Conservation (phyloP, 2,888 invertebrate genomes). For the Pherbina coryleti region DNA sequence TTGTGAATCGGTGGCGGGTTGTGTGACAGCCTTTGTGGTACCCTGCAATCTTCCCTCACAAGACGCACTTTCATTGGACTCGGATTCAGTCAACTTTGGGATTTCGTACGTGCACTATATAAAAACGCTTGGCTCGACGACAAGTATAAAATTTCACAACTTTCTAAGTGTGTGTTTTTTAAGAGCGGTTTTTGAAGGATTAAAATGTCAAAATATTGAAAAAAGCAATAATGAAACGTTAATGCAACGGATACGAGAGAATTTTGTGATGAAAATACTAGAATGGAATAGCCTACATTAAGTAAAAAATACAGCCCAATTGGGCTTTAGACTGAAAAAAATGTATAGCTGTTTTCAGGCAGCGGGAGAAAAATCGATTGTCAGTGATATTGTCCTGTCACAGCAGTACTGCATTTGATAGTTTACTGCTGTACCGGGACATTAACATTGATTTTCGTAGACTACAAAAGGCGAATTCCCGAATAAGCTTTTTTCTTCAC, state of each 20-base stretch:
- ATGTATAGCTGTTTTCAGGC: neutral
- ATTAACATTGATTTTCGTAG: slow-evolving; percentile 76
- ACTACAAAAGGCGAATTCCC: neutral
- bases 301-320: neutral
- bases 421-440: slow-evolving; percentile 95
- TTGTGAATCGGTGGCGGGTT: neutral
- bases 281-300: too few species aligned
- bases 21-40: neutral
- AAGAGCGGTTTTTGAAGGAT: neutral
- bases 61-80: slow-evolving; percentile 54
- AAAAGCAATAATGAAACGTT: neutral
- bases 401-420: slow-evolving; percentile 85
- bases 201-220: slow-evolving; percentile 1
- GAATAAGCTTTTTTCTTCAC: neutral
- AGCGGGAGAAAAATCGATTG: slow-evolving; percentile 66
- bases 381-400: slow-evolving; percentile 97
- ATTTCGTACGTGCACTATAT: slow-evolving; percentile 69
- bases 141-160: neutral
- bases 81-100: slow-evolving; percentile 69
- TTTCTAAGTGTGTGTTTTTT: neutral
- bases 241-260: neutral
- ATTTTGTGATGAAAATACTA: neutral
- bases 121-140: slow-evolving; percentile 13
- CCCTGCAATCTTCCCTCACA: slow-evolving; percentile 55
- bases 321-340: neutral